Evolutionary conservation across 2,797 vertebrate species (phyloP).

Genomic region (Gephyroberyx darwinii): DNA sequence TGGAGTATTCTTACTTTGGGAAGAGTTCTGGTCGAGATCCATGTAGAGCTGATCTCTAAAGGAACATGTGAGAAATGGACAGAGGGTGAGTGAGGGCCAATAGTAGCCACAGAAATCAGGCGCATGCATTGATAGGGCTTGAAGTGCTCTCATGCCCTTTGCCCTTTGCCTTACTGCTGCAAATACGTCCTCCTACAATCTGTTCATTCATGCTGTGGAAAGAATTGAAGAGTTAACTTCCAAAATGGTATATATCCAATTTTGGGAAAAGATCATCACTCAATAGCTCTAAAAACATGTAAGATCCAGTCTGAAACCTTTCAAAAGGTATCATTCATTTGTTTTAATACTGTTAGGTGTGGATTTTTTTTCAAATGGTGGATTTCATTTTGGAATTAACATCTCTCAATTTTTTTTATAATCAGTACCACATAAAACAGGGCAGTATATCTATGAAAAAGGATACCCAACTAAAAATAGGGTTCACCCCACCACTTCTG

Average conservation of each 20-base stretch:
- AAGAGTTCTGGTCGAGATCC: conserved; percentile 80
- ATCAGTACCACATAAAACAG: no score
- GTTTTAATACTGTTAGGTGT: no score
- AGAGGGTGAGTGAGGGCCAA: conserved; percentile 4
- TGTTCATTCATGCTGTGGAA: conserved; percentile 10
- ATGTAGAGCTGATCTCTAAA: conserved; percentile 61
- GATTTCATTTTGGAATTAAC: no score
- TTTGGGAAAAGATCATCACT: neutral
- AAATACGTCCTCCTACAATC: conserved; percentile 26
- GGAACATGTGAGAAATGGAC: conserved; percentile 14
- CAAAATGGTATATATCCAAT: neutral
- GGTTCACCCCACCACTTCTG: no score
- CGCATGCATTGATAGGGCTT: conserved; percentile 39
- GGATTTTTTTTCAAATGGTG: no score
- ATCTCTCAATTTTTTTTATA: no score
- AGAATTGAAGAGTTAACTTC: neutral
- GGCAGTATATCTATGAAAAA: no score
- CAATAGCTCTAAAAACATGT: neutral
- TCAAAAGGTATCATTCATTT: no score
- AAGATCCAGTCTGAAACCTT: no score
- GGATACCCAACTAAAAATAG: no score
- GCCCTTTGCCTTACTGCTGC: neutral
- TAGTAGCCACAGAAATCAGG: neutral
- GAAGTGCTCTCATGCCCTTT: conserved; percentile 4
- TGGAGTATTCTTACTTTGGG: conserved; percentile 71